These are phyloP conservation scores for Paedocypris micromegethes DNA, from an alignment of 2,797 vertebrate species.

Conservation along the genomic window DNA sequence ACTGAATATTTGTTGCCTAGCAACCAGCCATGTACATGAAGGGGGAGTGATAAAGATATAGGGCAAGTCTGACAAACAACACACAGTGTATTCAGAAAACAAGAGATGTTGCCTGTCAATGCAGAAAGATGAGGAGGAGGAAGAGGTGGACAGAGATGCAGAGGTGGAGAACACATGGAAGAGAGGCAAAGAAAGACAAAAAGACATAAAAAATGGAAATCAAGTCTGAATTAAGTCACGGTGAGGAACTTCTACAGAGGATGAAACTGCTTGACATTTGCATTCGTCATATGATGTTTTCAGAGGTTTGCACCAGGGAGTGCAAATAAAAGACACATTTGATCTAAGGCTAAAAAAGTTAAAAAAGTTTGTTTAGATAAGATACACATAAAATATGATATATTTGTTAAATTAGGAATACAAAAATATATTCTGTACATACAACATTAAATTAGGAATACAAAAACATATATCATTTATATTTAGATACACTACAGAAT, in stretches of 20 bases:
- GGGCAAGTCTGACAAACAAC: conserved; percentile 54
- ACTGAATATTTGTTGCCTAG: conserved; percentile 77
- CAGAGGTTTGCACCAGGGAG: no score
- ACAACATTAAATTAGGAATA: no score
- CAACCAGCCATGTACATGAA: conserved; percentile 68
- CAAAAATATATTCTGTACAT: no score
- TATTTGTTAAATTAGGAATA: no score
- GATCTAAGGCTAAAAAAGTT: no score
- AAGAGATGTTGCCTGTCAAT: conserved; percentile 52
- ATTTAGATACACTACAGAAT: no score
- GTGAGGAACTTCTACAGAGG: conserved; percentile 6
- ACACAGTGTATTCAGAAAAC: conserved; percentile 41
- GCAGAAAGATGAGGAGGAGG: conserved; percentile 20
- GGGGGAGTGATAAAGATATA: conserved; percentile 45
- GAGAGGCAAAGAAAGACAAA: background rate
- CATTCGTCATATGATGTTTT: background rate
- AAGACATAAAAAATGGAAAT: conserved; percentile 13
- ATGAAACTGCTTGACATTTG: conserved; percentile 17
- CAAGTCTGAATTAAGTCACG: conserved; percentile 22
- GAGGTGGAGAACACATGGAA: conserved; percentile 15
- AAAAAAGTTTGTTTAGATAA: no score
- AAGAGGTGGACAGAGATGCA: conserved; percentile 12
- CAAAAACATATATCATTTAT: no score
- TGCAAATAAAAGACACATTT: no score
- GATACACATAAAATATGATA: no score